Conservation (phyloP, 2,113 vertebrate species). For the Hemichromis elongatus region DNA sequence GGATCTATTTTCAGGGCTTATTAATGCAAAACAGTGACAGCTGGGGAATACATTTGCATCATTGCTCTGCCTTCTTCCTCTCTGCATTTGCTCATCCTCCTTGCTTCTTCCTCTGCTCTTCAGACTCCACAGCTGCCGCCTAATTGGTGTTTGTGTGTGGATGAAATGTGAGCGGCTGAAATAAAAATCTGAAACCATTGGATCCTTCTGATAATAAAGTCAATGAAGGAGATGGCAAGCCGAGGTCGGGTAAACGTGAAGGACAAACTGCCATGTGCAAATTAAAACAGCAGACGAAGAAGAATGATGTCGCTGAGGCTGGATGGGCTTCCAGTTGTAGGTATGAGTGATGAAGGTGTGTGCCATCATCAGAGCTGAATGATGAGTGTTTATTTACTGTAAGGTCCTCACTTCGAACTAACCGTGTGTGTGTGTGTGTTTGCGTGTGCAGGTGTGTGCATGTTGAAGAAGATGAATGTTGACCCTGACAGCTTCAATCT, state of each 20-base stretch:
- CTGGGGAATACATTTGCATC: conserved; percentile 6
- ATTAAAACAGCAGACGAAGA: not conserved
- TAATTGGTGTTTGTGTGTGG: not conserved
- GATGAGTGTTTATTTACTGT: not conserved
- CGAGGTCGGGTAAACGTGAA: not conserved
- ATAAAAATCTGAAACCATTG: not conserved
- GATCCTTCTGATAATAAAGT: not conserved
- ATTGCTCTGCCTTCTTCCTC: not conserved
- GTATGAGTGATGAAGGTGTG: not conserved
- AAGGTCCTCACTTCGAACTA: not conserved
- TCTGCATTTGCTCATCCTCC: not conserved
- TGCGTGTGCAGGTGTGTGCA: not conserved
- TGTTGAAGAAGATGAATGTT: not conserved
- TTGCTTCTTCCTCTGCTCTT: not conserved
- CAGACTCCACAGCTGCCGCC: not conserved
- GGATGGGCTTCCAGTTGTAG: not conserved
- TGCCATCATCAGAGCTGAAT: not conserved
- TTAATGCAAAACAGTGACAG: conserved; percentile 26
- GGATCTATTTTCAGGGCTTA: conserved; percentile 34
- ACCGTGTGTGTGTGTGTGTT: not conserved
- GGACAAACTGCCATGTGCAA: not conserved
- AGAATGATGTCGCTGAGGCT: not conserved
- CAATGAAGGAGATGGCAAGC: not conserved
- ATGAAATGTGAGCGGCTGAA: not conserved
- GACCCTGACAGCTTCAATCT: not conserved